Evolutionary conservation across 2,113 vertebrate genomes (phyloP).

Genomic region (Boleophthalmus pectinirostris): DNA sequence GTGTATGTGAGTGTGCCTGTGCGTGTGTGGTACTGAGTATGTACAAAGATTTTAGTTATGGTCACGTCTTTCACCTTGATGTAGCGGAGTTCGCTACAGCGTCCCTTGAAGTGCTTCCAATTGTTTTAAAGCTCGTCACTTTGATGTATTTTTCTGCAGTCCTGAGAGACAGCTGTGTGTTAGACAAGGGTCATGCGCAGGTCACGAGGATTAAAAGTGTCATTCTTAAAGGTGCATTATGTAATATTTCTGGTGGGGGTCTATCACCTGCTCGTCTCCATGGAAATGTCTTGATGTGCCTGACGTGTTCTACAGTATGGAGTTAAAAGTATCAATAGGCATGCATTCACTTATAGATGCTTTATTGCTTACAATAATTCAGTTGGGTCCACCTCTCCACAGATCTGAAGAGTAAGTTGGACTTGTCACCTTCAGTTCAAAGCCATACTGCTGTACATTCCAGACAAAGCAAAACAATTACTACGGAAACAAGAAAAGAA

Average conservation of each 20-base stretch:
- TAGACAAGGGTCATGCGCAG: constrained; percentile 16
- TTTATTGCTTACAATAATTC: neutral
- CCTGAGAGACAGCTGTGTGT: neutral
- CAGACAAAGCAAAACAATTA: too few species aligned
- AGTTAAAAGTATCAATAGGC: neutral
- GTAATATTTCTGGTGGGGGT: too few species aligned
- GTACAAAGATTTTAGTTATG: constrained; percentile 22
- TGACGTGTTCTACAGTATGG: neutral
- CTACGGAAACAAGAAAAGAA: neutral
- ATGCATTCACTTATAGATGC: neutral
- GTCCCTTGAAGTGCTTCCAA: neutral
- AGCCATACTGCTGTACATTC: too few species aligned
- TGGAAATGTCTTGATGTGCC: neutral
- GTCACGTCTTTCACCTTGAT: constrained; percentile 39
- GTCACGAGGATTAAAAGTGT: constrained; percentile 12
- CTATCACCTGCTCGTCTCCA: too few species aligned
- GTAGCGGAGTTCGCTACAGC: constrained; percentile 1
- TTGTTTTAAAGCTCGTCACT: constrained; percentile 15
- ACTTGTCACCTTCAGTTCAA: too few species aligned
- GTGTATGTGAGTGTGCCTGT: neutral
- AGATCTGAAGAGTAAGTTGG: neutral
- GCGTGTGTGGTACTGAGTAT: neutral
- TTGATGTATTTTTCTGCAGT: neutral
- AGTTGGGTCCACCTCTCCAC: too few species aligned
- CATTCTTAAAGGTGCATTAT: too few species aligned